Evolutionary conservation across 1,140 invertebrate species (phyloP), one percentile per base, ranked within the genome.

Genomic region (Lepeophtheirus salmonis): DNA sequence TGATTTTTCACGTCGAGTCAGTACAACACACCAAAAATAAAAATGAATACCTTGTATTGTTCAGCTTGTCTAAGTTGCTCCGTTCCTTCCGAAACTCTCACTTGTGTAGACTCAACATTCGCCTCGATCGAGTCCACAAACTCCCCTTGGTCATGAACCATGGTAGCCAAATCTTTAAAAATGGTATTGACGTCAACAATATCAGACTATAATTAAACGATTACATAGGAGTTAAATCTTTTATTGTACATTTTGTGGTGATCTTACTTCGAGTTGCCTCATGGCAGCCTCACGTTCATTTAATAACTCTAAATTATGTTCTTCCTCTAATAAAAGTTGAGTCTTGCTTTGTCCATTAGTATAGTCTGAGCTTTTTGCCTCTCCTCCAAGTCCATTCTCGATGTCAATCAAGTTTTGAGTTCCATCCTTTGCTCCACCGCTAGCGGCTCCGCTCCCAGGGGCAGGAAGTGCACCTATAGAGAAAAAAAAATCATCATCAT

Each of bases 61-160:
- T 79, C 79, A 17, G 91, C 90, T 72, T 84, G 79, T 62, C 78
- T 74, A 20, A 97, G 72, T 68, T 96, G 83, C 57, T 81, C 76
- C 1, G 80, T 79, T 12, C 84, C 92, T 68, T 84, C 78, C 59
- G 80, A 79, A 0, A 97, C 89, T 67, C 84, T 83, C 55, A 88
- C 79, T 62, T 83, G 79, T n/a, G 92, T 83, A 67, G 79, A 79
- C 71, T 97, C 92, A 48, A 97, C 86, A 68, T 83, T 89, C 1
- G 90, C 86, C 75, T 98, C 94, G 68, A 98, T 98, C 25, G 87
- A 94, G 70, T 97, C 91, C 58, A 99, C 81, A 2, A 88, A 80
- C 66, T 92, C 83, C n/a, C 90, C 91, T 74, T 99, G 95, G 63
- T 96, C 87, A 70, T 97, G 91, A 16, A 98, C 91, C 71, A 98